These are phyloP conservation scores for Phrynocephalus vlangalii DNA, from an alignment of 2,797 vertebrate species.

Conservation along the genomic window DNA sequence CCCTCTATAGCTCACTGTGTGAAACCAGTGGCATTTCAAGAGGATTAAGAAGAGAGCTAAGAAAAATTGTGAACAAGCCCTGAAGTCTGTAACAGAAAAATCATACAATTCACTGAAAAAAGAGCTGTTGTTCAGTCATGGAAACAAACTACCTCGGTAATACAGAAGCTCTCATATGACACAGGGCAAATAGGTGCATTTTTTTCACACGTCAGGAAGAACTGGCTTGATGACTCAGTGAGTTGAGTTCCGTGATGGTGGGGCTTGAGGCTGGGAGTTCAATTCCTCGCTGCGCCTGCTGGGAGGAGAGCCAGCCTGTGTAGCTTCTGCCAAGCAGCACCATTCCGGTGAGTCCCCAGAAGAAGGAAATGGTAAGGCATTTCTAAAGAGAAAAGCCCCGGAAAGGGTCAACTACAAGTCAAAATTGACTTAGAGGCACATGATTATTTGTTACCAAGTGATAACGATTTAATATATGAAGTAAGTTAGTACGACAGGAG, in stretches of 20 bases:
- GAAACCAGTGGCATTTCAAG: constrained; percentile 34
- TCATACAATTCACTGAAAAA: constrained; percentile 35
- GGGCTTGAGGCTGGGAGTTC: too few species aligned
- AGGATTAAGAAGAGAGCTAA: constrained; percentile 52
- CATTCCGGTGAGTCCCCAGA: too few species aligned
- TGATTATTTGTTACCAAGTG: not conserved
- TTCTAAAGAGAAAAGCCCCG: too few species aligned
- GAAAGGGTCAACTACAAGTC: too few species aligned
- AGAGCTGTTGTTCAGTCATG: rapidly evolving
- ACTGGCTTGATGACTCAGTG: not conserved
- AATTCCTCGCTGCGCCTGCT: too few species aligned
- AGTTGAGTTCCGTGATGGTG: too few species aligned
- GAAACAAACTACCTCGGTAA: not conserved
- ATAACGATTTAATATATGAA: not conserved
- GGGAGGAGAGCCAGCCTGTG: too few species aligned
- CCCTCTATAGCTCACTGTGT: not conserved
- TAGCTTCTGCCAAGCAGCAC: too few species aligned
- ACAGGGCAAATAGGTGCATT: too few species aligned
- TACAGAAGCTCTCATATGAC: not conserved
- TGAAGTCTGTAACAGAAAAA: constrained; percentile 35
- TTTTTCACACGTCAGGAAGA: not conserved
- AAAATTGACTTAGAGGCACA: too few species aligned
- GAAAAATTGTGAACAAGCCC: not conserved
- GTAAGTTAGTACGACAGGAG: not conserved
- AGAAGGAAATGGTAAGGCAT: too few species aligned